Evolutionary conservation across 2,113 vertebrate species (phyloP).

Genomic region (Sinosuthora webbiana): DNA sequence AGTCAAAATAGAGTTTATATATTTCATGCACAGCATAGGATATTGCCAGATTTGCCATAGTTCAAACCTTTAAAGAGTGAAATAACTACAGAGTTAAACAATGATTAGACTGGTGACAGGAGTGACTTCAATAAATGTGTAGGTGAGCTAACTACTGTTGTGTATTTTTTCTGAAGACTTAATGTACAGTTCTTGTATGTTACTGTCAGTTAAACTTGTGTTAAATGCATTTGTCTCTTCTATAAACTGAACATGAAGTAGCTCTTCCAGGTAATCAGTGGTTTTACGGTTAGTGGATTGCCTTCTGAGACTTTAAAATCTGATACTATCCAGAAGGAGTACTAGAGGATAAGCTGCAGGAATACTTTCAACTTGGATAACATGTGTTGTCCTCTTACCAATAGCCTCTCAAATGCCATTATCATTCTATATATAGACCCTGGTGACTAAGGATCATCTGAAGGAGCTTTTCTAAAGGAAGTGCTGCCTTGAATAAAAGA

Average conservation of each 20-base stretch:
- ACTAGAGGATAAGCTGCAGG: neutral
- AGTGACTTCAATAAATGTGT: neutral
- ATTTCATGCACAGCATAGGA: neutral
- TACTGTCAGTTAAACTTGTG: neutral
- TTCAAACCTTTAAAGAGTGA: neutral
- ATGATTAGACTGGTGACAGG: neutral
- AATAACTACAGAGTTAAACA: neutral
- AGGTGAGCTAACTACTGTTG: neutral
- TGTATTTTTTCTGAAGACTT: neutral
- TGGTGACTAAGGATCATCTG: slow-evolving; percentile 14
- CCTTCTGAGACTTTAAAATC: neutral
- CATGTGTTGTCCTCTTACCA: neutral
- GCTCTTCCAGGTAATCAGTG: neutral
- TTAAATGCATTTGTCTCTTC: neutral
- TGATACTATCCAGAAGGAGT: neutral
- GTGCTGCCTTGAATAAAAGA: neutral
- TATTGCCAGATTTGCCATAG: neutral
- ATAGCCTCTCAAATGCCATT: neutral
- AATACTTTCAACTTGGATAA: neutral
- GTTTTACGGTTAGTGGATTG: neutral
- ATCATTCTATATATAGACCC: neutral
- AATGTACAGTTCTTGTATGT: neutral
- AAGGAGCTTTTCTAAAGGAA: neutral
- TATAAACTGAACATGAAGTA: neutral
- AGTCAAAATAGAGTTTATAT: neutral